Conservation (phyloP, 2,113 vertebrate species). For the Noturus placidus region DNA sequence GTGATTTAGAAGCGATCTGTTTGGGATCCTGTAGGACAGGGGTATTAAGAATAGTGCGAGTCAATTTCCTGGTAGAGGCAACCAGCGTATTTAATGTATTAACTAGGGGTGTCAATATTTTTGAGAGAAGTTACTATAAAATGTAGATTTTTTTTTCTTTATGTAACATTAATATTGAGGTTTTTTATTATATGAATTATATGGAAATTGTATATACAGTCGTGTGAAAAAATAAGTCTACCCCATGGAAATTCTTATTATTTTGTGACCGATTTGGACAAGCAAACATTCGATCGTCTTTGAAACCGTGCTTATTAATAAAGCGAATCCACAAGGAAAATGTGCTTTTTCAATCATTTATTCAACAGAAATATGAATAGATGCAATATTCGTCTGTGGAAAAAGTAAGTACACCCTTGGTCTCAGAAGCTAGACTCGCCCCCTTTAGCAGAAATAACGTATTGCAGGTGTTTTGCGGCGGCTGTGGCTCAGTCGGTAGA, state of each 20-base stretch:
- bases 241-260: not conserved
- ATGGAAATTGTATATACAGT: not conserved
- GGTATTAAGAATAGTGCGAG: not conserved
- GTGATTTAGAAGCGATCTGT: not conserved
- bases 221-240: too few species aligned
- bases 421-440: too few species aligned
- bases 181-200: not conserved
- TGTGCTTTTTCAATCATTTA: too few species aligned
- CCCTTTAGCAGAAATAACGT: too few species aligned
- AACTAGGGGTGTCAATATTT: not conserved
- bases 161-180: not conserved
- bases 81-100: not conserved
- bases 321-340: too few species aligned
- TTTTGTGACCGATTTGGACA: too few species aligned
- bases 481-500: too few species aligned
- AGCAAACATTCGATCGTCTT: too few species aligned
- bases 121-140: not conserved
- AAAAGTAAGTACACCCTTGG: too few species aligned
- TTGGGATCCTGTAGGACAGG: not conserved
- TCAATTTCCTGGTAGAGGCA: not conserved
- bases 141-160: not conserved
- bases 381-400: too few species aligned
- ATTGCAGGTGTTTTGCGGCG: too few species aligned
- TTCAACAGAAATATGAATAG: too few species aligned
- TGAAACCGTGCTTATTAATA: not conserved